Percentiles rank a stretch among this genome's conserved stretches.
These are phyloP conservation scores for Anisognathus igniventris DNA, from an alignment of 2,797 vertebrate species.

Conservation along the genomic window DNA sequence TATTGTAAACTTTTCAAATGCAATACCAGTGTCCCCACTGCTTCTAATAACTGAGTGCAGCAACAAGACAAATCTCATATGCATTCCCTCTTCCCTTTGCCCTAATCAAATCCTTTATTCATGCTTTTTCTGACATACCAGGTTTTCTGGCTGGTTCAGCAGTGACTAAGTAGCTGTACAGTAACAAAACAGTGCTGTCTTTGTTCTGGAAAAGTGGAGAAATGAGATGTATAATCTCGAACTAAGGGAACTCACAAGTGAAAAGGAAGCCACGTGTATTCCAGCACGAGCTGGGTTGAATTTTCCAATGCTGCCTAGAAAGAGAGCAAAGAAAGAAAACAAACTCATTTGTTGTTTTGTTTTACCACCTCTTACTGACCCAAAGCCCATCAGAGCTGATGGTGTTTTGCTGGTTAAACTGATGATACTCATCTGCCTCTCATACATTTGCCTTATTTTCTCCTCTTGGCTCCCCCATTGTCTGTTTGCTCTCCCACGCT, in stretches of 20 bases:
- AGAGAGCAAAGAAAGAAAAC: neutral
- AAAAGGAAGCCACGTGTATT: neutral
- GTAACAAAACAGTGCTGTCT: slow-evolving; percentile 25
- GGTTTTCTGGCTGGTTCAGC: neutral
- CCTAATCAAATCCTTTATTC: slow-evolving; percentile 50
- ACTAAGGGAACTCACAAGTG: neutral
- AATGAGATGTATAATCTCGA: slow-evolving; percentile 14
- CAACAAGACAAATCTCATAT: neutral
- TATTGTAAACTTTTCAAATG: neutral
- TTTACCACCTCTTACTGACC: neutral
- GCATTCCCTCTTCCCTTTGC: neutral
- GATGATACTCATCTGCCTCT: neutral
- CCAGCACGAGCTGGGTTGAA: neutral
- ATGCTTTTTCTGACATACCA: slow-evolving; percentile 13
- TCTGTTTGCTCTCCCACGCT: neutral
- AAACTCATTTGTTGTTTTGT: neutral
- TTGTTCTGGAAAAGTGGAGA: slow-evolving; percentile 39
- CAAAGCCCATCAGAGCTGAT: neutral
- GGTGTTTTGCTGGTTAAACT: neutral
- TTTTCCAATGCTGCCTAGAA: neutral
- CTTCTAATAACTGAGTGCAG: neutral
- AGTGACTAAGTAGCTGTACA: slow-evolving; percentile 17
- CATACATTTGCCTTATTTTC: neutral
- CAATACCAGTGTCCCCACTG: neutral
- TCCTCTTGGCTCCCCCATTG: neutral